Evolutionary conservation across 2,797 vertebrate genomes (phyloP), one percentile per base, ranked within the genome.

Genomic region (Myioborus miniatus): DNA sequence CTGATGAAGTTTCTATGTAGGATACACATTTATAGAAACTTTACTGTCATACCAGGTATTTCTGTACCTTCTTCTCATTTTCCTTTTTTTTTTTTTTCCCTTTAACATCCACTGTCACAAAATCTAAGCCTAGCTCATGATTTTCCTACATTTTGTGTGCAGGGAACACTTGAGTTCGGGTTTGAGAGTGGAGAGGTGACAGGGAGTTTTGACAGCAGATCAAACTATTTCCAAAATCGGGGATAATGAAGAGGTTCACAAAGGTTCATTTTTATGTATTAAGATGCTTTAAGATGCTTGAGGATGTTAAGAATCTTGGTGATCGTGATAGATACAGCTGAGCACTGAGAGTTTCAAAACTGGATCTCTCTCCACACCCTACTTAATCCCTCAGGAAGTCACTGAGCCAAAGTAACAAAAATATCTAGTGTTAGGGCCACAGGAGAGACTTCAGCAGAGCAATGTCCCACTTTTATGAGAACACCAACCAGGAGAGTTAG

Each of bases 11-110:
- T 86, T 72, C 80, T 62, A 10, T 69, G 49, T 82, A 63, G 83
- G 72, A 82, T 65, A 43, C 5, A 47, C 37, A 19, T 76, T 90
- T 87, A 72, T 74, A 87, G 83, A 87, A 96, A 69, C 59, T 60
- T 27, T 55, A 71, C 71, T 76, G 74, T 68, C 44, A 83, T 62
- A 37, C 5, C 47, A 62, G 17, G 22, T 93, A 83, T 81, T 94
- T 94, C 78, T 95, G 43, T 90, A 69, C n/a, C n/a, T 15, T 34
- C 65, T 71, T 92, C 79, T 92, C 14, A 30, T 95, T 95, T 94
- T 41, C 60, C 34, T 91, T 91, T 93, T 37, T 70, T 43, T 70
- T 43, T 53, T 46, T 67, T 30, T 13, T 15, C 14, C 10, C 14
- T 64, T 62, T 36, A 19, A 30, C 49, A 71, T 65, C 55, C 81